Evolutionary conservation across 2,113 vertebrate species (phyloP).

Genomic region (Ageneiosus marmoratus): DNA sequence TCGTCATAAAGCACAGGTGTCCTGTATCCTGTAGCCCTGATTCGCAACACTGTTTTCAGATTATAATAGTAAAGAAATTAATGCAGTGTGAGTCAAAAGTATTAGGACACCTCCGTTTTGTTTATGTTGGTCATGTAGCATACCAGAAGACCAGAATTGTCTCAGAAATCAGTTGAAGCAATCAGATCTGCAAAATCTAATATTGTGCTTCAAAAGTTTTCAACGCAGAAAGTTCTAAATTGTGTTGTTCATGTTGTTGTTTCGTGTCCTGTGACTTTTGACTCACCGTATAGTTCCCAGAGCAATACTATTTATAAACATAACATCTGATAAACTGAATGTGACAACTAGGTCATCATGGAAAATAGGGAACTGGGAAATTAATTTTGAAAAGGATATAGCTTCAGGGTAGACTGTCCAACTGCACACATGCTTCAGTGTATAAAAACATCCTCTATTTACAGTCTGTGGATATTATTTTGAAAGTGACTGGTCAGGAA

Average conservation of each 20-base stretch:
- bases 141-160: too few species aligned
- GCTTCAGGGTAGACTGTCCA: background rate
- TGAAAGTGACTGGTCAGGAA: background rate
- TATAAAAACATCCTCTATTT: background rate
- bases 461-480: background rate
- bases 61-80: background rate
- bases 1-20: too few species aligned
- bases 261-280: too few species aligned
- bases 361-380: background rate
- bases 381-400: background rate
- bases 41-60: background rate
- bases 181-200: too few species aligned
- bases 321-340: background rate
- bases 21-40: too few species aligned
- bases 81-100: too few species aligned
- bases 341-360: background rate
- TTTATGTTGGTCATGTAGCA: too few species aligned
- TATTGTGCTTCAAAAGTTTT: too few species aligned
- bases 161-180: too few species aligned
- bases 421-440: background rate
- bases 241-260: too few species aligned
- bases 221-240: too few species aligned
- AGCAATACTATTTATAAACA: background rate
- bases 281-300: background rate
- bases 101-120: too few species aligned